Conservation (phyloP, 53 echinoderm and acorn worm genomes). For the Echinometra lucunter region DNA sequence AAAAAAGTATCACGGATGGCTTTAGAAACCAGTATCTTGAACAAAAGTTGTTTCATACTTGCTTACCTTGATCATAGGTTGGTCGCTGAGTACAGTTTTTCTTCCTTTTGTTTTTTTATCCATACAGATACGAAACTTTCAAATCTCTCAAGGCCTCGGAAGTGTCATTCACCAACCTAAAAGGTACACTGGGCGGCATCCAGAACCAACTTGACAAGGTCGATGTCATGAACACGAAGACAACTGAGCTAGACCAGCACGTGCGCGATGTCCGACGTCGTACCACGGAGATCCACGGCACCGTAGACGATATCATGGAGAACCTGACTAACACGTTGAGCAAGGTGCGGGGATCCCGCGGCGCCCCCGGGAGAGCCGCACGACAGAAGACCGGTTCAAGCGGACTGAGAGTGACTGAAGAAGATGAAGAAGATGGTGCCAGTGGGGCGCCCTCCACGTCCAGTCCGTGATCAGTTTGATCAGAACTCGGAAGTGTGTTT, state of each 20-base stretch:
- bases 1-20: too few relatives aligned
- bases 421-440: background rate
- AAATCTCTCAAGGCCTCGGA: conserved; percentile 85
- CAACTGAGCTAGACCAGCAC: conserved; percentile 82
- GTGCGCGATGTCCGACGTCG: conserved; percentile 82
- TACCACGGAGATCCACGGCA: conserved; percentile 79
- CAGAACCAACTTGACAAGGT: conserved; percentile 80
- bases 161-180: conserved; percentile 82
- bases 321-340: conserved; percentile 60
- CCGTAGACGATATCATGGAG: conserved; percentile 84
- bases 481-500: background rate
- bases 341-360: background rate
- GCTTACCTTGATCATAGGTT: too few relatives aligned
- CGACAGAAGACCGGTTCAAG: background rate
- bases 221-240: conserved; percentile 82
- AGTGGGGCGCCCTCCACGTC: background rate
- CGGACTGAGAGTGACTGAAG: conserved; percentile 1
- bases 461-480: background rate
- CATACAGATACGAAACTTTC: conserved; percentile 83
- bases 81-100: too few relatives aligned
- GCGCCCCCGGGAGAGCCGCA: background rate
- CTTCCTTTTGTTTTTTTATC: background rate
- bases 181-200: conserved; percentile 78
- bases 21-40: too few relatives aligned
- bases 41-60: too few relatives aligned